These are phyloP conservation scores for Rhysida immarginata DNA, from an alignment of 1,140 invertebrate genomes.

Conservation along the genomic window DNA sequence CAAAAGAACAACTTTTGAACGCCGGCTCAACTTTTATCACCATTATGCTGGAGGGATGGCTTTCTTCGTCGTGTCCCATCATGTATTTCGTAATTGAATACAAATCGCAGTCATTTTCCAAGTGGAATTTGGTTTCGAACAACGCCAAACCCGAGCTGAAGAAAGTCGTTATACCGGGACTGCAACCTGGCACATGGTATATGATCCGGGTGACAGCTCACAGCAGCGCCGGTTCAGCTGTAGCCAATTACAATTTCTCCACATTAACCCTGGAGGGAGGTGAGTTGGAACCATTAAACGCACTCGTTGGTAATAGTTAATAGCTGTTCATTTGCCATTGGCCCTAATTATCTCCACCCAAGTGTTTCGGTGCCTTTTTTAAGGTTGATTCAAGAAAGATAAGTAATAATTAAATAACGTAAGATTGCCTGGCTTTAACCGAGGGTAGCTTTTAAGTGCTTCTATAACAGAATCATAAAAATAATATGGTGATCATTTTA, in stretches of 20 bases:
- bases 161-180: conserved; percentile 24
- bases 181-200: conserved; percentile 31
- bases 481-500: too few species aligned
- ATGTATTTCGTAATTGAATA: conserved; percentile 60
- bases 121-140: conserved; percentile 46
- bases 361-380: too few species aligned
- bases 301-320: too few species aligned
- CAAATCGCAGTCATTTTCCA: conserved; percentile 38
- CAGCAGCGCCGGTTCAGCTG: conserved; percentile 29
- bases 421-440: too few species aligned
- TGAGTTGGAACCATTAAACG: conserved; percentile 30
- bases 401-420: too few species aligned
- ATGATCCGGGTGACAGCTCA: conserved; percentile 29
- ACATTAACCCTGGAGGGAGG: conserved; percentile 74
- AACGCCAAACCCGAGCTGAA: conserved; percentile 45
- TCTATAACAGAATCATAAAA: too few species aligned
- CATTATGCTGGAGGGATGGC: conserved; percentile 56
- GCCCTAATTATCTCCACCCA: too few species aligned
- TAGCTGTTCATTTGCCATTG: too few species aligned
- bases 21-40: conserved; percentile 52
- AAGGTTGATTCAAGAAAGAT: too few species aligned
- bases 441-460: too few species aligned
- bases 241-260: conserved; percentile 16
- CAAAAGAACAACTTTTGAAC: conserved; percentile 56
- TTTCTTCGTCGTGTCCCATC: conserved; percentile 61